phyloP scores from a whole-genome alignment of 2,113 vertebrate genomes.

The Chaenogobius annularis region DNA sequence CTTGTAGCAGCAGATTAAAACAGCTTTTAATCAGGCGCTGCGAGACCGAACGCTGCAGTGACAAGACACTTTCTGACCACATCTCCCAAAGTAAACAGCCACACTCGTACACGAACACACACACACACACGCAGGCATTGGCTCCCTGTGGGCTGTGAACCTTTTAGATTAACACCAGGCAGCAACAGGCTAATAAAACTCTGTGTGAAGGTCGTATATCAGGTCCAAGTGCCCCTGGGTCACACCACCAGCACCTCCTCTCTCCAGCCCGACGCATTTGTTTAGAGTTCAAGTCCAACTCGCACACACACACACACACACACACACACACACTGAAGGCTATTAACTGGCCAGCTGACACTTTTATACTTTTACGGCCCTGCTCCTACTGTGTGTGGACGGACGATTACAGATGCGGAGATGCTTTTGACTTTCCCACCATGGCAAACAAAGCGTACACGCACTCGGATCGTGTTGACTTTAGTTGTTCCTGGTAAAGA shows the following conservation, averaged over 20 bases:
- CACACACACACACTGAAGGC: constrained; percentile 36
- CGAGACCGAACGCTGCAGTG: constrained; percentile 29
- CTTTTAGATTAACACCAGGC: constrained; percentile 38
- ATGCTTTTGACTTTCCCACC: constrained; percentile 10
- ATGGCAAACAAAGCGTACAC: constrained; percentile 14
- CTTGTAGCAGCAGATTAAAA: constrained; percentile 1
- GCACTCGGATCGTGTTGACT: neutral
- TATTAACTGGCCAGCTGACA: constrained; percentile 59
- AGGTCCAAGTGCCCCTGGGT: constrained; percentile 18
- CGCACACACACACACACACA: constrained; percentile 30
- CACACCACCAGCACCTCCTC: constrained; percentile 12
- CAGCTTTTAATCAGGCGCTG: constrained; percentile 53
- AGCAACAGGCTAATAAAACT: constrained; percentile 60
- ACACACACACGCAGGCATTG: constrained; percentile 11
- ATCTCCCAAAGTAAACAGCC: constrained; percentile 44
- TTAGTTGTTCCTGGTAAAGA: neutral
- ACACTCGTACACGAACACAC: constrained; percentile 7
- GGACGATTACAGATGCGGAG: constrained; percentile 28
- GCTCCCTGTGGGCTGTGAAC: constrained; percentile 14
- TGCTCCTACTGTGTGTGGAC: constrained; percentile 57
- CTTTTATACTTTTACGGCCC: constrained; percentile 64
- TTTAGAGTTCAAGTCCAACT: constrained; percentile 54
- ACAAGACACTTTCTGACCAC: constrained; percentile 37
- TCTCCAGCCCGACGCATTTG: constrained; percentile 37
- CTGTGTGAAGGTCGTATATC: constrained; percentile 48